phyloP scores from a whole-genome alignment of 1,140 invertebrate species.

The Rhopalosiphum padi region DNA sequence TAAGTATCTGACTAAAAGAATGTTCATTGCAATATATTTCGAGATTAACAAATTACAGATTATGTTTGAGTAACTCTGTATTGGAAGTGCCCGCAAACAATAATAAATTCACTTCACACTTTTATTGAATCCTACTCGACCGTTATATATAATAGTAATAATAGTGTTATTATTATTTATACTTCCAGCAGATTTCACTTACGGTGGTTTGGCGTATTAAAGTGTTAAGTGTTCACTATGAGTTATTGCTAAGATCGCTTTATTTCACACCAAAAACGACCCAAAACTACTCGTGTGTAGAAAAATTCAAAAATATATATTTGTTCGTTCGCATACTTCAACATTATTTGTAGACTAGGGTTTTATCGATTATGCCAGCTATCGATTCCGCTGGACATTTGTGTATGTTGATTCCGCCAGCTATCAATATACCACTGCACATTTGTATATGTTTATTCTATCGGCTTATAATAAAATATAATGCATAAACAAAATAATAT shows the following conservation, averaged over 20 bases:
- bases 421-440: too few relatives aligned
- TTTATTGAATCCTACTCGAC: not conserved
- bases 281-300: not conserved
- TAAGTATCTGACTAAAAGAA: not conserved
- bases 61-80: not conserved
- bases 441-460: too few relatives aligned
- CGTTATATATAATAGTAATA: not conserved
- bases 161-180: not conserved
- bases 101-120: not conserved
- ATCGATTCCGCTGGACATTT: too few relatives aligned
- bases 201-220: not conserved
- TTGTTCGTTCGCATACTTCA: not conserved
- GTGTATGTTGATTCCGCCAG: too few relatives aligned
- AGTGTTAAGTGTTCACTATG: not conserved
- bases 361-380: too few relatives aligned
- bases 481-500: too few relatives aligned
- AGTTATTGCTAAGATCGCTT: not conserved
- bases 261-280: not conserved
- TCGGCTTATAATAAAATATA: too few relatives aligned
- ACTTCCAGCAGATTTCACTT: not conserved
- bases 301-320: not conserved
- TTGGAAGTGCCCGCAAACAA: not conserved
- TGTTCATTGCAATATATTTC: not conserved
- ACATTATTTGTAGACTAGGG: not conserved
- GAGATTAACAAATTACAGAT: not conserved